Percentiles rank a stretch among this genome's conserved stretches.
phyloP scores from a whole-genome alignment of 2,113 vertebrate species.

The Neolamprologus ventralis region DNA sequence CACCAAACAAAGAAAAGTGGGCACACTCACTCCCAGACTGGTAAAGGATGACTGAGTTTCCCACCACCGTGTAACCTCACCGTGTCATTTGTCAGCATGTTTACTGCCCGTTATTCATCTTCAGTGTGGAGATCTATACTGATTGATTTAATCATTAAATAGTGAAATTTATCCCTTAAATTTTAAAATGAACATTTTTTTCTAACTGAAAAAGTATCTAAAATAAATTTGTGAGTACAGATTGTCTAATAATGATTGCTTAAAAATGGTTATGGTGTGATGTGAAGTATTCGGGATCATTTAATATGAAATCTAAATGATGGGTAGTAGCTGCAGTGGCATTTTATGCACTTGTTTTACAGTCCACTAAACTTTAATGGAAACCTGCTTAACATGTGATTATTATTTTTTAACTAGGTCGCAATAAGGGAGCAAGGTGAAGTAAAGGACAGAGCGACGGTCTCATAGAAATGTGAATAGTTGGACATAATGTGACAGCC shows the following conservation, averaged over 20 bases:
- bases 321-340: background rate
- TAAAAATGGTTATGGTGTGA: background rate
- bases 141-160: background rate
- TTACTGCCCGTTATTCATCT: background rate
- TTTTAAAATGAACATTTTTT: background rate
- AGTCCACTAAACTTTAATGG: slow-evolving; percentile 14
- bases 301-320: background rate
- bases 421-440: background rate
- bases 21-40: background rate
- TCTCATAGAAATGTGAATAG: background rate
- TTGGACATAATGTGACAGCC: background rate
- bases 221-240: background rate
- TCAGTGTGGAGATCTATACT: background rate
- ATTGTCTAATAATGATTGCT: background rate
- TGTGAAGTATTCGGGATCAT: background rate
- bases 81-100: background rate
- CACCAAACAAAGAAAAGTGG: background rate
- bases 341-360: slow-evolving; percentile 7
- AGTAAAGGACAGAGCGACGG: background rate
- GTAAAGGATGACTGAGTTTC: slow-evolving; percentile 53
- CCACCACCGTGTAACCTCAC: slow-evolving; percentile 19
- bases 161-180: background rate
- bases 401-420: background rate
- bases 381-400: background rate
- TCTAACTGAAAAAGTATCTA: background rate